Conservation (phyloP, 2,797 vertebrate genomes). For the Eulemur albifrons region DNA sequence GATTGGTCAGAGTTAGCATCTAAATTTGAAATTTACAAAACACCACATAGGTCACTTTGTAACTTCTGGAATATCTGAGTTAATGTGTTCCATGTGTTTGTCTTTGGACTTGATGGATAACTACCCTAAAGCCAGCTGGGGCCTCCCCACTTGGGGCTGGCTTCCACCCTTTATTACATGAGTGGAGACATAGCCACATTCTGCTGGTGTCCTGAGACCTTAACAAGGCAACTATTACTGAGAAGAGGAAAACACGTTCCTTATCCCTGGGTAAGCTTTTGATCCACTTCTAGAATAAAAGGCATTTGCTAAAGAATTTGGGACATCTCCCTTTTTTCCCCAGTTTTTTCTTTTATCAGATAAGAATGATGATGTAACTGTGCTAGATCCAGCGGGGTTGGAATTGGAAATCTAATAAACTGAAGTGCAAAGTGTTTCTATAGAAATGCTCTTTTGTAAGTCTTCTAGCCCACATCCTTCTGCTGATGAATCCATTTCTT, state of each 20-base stretch:
- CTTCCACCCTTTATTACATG: background rate
- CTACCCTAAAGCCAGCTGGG: background rate
- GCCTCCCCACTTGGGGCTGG: background rate
- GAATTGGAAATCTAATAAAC: background rate
- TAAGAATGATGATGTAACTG: background rate
- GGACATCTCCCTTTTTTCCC: background rate
- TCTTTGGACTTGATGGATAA: background rate
- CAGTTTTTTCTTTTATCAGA: background rate
- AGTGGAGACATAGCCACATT: background rate
- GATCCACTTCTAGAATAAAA: background rate
- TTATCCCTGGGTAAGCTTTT: background rate
- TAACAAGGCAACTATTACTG: background rate
- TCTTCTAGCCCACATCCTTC: background rate
- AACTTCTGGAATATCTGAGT: background rate
- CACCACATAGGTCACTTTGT: background rate
- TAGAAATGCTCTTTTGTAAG: background rate
- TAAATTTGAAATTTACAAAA: slow-evolving; percentile 27
- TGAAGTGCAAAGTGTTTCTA: background rate
- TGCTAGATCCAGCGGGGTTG: background rate
- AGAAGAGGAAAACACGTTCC: background rate
- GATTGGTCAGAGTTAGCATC: background rate
- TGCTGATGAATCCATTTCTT: background rate
- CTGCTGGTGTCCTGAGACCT: background rate
- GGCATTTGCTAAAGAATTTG: background rate
- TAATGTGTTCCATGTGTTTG: background rate